Conservation (phyloP, 2,888 invertebrate genomes). For the Unio pictorum region DNA sequence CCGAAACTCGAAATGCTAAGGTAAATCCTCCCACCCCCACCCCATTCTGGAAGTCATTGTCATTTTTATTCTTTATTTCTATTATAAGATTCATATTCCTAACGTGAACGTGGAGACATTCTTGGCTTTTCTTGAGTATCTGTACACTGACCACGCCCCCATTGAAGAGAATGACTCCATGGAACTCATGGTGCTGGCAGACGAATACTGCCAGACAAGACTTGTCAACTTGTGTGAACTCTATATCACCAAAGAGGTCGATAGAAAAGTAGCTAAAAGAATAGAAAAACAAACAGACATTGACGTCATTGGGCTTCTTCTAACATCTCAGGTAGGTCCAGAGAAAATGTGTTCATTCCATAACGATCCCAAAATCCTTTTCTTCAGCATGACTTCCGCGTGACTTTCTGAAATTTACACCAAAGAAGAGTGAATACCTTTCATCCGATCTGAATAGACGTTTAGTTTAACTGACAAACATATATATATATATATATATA, state of each 20-base stretch:
- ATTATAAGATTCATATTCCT: constrained; percentile 42
- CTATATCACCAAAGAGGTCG: constrained; percentile 65
- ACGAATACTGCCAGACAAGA: constrained; percentile 58
- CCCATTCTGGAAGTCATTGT: not conserved
- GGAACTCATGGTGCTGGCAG: constrained; percentile 58
- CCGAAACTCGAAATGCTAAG: not conserved
- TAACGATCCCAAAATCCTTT: too few relatives aligned
- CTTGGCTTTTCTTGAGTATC: constrained; percentile 62
- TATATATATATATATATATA: too few relatives aligned
- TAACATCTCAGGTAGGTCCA: constrained; percentile 57
- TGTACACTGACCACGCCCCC: constrained; percentile 67
- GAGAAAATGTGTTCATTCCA: too few relatives aligned
- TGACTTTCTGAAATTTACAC: too few relatives aligned
- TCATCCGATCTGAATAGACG: too few relatives aligned
- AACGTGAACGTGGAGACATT: constrained; percentile 51
- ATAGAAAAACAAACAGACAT: constrained; percentile 60
- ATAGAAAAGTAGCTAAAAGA: constrained; percentile 47
- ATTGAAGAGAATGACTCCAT: constrained; percentile 62
- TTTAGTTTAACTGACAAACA: too few relatives aligned
- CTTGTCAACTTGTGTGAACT: constrained; percentile 66
- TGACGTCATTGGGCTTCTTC: constrained; percentile 62
- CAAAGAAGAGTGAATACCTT: too few relatives aligned
- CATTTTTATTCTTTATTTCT: not conserved
- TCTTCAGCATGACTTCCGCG: too few relatives aligned
- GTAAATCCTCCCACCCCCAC: not conserved